These are phyloP conservation scores for Meriones unguiculatus DNA, from an alignment of 2,113 vertebrate species.

Conservation along the genomic window DNA sequence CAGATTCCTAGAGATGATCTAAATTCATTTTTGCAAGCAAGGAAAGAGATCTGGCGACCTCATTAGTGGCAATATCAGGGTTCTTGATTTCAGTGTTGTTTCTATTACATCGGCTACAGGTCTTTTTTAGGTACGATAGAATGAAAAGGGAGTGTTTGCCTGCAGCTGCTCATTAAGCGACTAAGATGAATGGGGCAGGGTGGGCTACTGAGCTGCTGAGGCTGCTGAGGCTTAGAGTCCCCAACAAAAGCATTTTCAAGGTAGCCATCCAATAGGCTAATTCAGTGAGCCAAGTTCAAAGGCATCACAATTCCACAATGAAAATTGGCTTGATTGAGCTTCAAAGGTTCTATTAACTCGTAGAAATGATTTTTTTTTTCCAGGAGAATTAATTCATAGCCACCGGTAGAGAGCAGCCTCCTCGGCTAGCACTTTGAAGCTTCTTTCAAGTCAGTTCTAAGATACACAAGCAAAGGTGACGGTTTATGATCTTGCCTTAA, in stretches of 20 bases:
- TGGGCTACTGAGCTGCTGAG: neutral
- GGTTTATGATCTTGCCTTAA: slow-evolving; percentile 31
- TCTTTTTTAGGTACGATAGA: neutral
- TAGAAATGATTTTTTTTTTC: slow-evolving; percentile 70
- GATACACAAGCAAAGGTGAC: slow-evolving; percentile 1
- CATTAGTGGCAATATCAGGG: neutral
- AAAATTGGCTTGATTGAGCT: slow-evolving; percentile 76
- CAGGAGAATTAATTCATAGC: slow-evolving; percentile 66
- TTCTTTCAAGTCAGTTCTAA: slow-evolving; percentile 63
- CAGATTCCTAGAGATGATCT: neutral
- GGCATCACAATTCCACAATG: slow-evolving; percentile 73
- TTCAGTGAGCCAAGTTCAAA: slow-evolving; percentile 69
- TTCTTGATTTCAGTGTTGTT: neutral
- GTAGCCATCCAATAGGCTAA: slow-evolving; percentile 41
- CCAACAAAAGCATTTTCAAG: slow-evolving; percentile 49
- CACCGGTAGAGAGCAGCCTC: slow-evolving; percentile 46
- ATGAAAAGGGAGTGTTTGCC: neutral
- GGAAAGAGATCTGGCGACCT: neutral
- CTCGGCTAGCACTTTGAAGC: slow-evolving; percentile 65
- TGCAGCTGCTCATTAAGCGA: slow-evolving; percentile 41
- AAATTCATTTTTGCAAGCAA: neutral
- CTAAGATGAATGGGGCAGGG: neutral
- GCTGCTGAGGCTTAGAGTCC: neutral
- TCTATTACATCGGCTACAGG: neutral
- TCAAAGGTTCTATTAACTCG: slow-evolving; percentile 80